Conservation (phyloP, 1,140 invertebrate species). For the Tetramorium alpestre region DNA sequence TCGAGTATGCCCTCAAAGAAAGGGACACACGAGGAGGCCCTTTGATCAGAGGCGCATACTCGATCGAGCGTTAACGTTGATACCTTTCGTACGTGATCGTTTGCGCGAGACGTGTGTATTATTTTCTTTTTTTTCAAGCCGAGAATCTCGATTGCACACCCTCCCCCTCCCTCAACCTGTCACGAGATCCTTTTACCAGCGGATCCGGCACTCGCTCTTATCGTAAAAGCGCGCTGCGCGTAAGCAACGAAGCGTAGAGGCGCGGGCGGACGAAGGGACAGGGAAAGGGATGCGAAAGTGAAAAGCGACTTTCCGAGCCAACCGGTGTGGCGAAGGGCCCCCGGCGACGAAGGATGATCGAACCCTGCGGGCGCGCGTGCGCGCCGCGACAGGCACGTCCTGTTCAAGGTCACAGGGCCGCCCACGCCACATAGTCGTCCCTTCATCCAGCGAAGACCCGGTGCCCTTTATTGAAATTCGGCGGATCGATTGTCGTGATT, state of each 20-base stretch:
- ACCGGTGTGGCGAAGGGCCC: slow-evolving; percentile 75
- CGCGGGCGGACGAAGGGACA: slow-evolving; percentile 67
- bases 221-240: slow-evolving; percentile 64
- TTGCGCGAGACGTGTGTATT: slow-evolving; percentile 18
- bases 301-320: slow-evolving; percentile 82
- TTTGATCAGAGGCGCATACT: slow-evolving; percentile 45
- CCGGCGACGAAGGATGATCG: slow-evolving; percentile 77
- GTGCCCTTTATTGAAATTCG: slow-evolving; percentile 62
- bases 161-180: slow-evolving; percentile 25
- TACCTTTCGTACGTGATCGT: slow-evolving; percentile 27
- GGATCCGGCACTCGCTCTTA: slow-evolving; percentile 72
- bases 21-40: not conserved
- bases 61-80: slow-evolving; percentile 49
- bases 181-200: slow-evolving; percentile 65
- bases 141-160: not conserved
- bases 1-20: slow-evolving; percentile 39
- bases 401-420: slow-evolving; percentile 81
- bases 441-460: slow-evolving; percentile 55
- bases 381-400: slow-evolving; percentile 70
- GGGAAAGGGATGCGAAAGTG: slow-evolving; percentile 82
- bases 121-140: slow-evolving; percentile 2
- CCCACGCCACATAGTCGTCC: slow-evolving; percentile 50
- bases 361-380: slow-evolving; percentile 76
- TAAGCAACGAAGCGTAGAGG: not conserved
- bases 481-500: slow-evolving; percentile 65